These are phyloP conservation scores for Drosophila siamana DNA, from an alignment of 2,888 invertebrate genomes.

Conservation along the genomic window DNA sequence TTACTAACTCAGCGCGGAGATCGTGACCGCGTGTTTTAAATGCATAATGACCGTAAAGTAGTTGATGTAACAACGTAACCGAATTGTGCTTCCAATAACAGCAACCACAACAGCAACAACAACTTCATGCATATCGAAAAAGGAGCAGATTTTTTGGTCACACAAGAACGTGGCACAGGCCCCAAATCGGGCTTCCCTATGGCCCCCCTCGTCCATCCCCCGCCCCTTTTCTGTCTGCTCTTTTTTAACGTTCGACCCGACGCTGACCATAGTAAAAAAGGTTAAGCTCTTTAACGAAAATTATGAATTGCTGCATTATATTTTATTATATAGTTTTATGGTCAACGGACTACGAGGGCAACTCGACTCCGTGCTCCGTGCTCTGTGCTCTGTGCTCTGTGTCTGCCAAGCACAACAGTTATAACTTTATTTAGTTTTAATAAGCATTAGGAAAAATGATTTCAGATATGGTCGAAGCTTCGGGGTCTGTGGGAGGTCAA, in stretches of 20 bases:
- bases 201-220: background rate
- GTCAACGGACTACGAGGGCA: too few relatives aligned
- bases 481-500: conserved; percentile 65
- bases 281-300: conserved; percentile 81
- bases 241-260: too few relatives aligned
- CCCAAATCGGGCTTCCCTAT: conserved; percentile 11
- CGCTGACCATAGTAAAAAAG: conserved; percentile 70
- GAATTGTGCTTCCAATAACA: conserved; percentile 69
- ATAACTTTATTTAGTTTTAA: conserved; percentile 83
- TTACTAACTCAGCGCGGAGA: conserved; percentile 83
- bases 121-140: conserved; percentile 65
- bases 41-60: conserved; percentile 85
- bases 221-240: background rate
- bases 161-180: conserved; percentile 60
- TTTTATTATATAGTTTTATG: conserved; percentile 69
- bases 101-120: conserved; percentile 44
- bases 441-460: conserved; percentile 59
- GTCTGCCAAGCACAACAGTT: conserved; percentile 68
- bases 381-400: too few relatives aligned
- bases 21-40: conserved; percentile 86
- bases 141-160: conserved; percentile 67
- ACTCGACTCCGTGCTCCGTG: conserved; percentile 18
- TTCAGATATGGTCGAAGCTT: conserved; percentile 16
- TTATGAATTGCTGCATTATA: conserved; percentile 83
- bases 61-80: conserved; percentile 73